Conservation (phyloP, 2,113 vertebrate genomes). For the human region DNA sequence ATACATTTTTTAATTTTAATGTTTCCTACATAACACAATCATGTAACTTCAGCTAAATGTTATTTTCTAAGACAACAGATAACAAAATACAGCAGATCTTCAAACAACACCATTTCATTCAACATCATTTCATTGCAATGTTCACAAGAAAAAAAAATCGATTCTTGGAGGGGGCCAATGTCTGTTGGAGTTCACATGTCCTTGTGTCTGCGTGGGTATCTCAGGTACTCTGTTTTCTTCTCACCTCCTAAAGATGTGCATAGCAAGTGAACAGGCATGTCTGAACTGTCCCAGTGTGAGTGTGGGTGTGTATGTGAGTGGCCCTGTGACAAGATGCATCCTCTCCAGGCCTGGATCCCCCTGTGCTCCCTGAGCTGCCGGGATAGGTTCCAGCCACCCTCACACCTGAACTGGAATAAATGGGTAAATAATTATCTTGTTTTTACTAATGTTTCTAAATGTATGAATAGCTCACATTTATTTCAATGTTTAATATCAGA, state of each 20-base stretch:
- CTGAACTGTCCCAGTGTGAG: neutral
- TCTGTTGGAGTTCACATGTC: neutral
- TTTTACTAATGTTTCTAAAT: neutral
- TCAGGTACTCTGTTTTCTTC: neutral
- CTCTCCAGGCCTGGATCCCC: neutral
- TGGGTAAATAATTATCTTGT: neutral
- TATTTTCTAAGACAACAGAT: conserved; percentile 16
- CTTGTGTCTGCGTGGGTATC: neutral
- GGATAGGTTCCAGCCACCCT: neutral
- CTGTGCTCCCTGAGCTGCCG: neutral
- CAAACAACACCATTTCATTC: neutral
- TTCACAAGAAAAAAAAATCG: neutral
- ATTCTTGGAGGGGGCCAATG: neutral
- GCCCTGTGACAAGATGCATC: neutral
- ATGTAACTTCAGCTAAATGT: conserved; percentile 23
- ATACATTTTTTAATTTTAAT: neutral
- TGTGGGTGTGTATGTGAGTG: neutral
- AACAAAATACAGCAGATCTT: neutral
- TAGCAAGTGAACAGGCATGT: neutral
- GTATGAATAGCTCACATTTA: neutral
- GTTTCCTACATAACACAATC: neutral
- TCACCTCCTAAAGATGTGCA: neutral
- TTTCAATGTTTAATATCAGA: neutral
- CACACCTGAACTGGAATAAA: neutral
- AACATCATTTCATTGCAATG: neutral